These are phyloP conservation scores for Zaprionus obscuricornis DNA, from an alignment of 2,888 invertebrate species.

Conservation along the genomic window DNA sequence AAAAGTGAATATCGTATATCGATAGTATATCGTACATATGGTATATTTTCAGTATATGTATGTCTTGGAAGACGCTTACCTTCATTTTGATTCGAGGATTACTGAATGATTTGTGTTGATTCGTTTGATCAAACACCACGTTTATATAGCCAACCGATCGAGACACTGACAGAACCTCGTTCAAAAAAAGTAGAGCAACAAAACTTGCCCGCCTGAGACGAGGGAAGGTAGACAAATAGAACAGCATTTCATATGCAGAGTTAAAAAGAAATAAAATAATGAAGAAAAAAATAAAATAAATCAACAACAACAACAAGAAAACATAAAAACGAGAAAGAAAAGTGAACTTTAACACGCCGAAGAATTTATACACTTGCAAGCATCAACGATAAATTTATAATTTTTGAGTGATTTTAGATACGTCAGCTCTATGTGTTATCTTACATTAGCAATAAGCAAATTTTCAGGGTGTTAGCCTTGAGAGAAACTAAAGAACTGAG, in stretches of 20 bases:
- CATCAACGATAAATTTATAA: too few species aligned
- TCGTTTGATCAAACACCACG: slow-evolving; percentile 3
- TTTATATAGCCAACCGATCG: slow-evolving; percentile 47
- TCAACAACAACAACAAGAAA: background rate
- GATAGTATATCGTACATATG: background rate
- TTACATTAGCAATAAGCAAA: too few species aligned
- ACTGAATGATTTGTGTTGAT: slow-evolving; percentile 57
- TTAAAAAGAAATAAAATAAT: background rate
- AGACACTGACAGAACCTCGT: slow-evolving; percentile 35
- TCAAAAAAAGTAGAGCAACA: slow-evolving; percentile 46
- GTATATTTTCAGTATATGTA: background rate
- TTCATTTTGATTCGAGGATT: slow-evolving; percentile 63
- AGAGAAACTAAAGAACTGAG: too few species aligned
- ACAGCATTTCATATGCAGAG: slow-evolving; percentile 29
- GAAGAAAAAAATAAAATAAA: slow-evolving; percentile 1
- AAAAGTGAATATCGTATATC: too few species aligned
- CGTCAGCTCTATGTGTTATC: too few species aligned
- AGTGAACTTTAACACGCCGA: too few species aligned
- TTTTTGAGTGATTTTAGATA: too few species aligned
- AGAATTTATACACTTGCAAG: too few species aligned
- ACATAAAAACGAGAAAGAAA: background rate
- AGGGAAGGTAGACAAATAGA: slow-evolving; percentile 41
- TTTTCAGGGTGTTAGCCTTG: too few species aligned
- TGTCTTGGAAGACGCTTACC: too few species aligned
- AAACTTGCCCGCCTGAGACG: slow-evolving; percentile 19